phyloP scores from a whole-genome alignment of 35 echinoderm and acorn worm species.

The Lytechinus pictus region DNA sequence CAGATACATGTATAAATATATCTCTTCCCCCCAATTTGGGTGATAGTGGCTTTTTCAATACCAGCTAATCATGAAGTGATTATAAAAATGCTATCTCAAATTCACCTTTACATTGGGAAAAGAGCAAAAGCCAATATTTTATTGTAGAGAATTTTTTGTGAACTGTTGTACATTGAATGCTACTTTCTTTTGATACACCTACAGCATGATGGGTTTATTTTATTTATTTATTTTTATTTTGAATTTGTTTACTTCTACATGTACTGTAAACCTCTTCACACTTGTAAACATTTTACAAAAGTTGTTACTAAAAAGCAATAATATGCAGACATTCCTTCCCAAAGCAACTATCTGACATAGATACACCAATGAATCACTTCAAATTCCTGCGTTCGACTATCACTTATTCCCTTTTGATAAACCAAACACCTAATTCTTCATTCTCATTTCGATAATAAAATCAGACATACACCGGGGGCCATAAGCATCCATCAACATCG shows the following conservation, averaged over 20 bases:
- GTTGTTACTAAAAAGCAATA: background rate
- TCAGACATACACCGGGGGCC: background rate
- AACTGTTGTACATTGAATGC: background rate
- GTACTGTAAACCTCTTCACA: background rate
- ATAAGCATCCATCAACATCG: slow-evolving; percentile 4
- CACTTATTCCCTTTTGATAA: background rate
- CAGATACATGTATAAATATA: too few species aligned
- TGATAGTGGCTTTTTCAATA: too few species aligned
- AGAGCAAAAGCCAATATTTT: background rate
- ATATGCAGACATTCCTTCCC: background rate
- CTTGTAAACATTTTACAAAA: too few species aligned
- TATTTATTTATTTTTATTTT: background rate
- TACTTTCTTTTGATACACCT: too few species aligned
- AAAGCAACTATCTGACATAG: background rate
- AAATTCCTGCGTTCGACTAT: background rate
- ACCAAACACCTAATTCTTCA: background rate
- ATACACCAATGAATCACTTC: background rate
- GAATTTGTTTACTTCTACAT: background rate
- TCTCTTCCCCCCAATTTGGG: too few species aligned
- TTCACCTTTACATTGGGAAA: background rate
- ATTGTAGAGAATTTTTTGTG: background rate
- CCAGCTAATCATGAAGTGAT: too few species aligned
- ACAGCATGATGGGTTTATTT: too few species aligned
- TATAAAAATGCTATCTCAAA: background rate
- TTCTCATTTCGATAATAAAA: background rate